Base-by-base conservation (phyloP, 2,888 invertebrate genomes). In the Sceliomorpha sp. region DNA sequence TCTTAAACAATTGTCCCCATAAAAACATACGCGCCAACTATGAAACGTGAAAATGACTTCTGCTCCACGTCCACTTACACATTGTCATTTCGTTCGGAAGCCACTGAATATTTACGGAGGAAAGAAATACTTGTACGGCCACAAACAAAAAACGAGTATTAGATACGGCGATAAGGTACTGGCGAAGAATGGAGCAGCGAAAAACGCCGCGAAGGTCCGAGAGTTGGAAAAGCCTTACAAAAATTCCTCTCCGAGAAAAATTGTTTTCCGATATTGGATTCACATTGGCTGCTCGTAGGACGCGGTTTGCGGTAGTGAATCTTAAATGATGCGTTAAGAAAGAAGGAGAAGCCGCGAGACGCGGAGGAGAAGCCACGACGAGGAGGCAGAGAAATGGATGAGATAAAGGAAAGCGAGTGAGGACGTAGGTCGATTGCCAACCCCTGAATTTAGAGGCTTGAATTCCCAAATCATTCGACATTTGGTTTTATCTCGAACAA, bases 261-360 rank as follows among this genome's bases (percentile, higher is more conserved):
- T 89, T 88, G 89, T 88, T 89, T 89, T 89, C 89, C 89, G 86
- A 89, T 89, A 89, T 89, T 88, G 85, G 80, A 83, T 85, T 84
- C 81, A 66, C 81, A 81, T 83, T 79, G 83, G 70, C 67, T 69
- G 70, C 74, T 73, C 78, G 74, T 77, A 70, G 69, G 44, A 48
- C 53, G 67, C 74, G 55, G 76, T 72, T 79, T 76, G 78, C 74
- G 71, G 75, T 72, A 70, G 76, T 77, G 84, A 83, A 84, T 85
- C 75, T 79, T 70, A 80, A 83, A 85, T 82, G 79, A 79, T 71
- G 72, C 62, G 59, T 72, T 60, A 66, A 72, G 47, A 72, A 69
- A 48, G 51, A 71, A 59, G 50, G 50, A 26, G 53, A 45, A 26
- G 15, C 4, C 24, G 34, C 45, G 50, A 32, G 42, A 45, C 31